These are phyloP conservation scores for Brachynemurus nebulosus DNA, from an alignment of 2,888 invertebrate species.

Conservation along the genomic window DNA sequence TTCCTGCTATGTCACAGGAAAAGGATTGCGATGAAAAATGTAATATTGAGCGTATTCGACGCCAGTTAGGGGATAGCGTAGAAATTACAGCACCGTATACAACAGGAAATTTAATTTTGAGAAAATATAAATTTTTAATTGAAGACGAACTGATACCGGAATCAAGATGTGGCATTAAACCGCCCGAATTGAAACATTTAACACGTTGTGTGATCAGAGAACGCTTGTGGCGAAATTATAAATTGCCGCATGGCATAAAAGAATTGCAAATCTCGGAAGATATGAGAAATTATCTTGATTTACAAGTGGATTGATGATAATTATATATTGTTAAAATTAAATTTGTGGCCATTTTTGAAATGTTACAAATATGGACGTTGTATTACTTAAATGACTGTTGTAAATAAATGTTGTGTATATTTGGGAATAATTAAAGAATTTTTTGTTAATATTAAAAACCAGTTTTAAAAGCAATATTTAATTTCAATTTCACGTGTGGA, in stretches of 20 bases:
- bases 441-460: too few relatives aligned
- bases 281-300: conserved; percentile 57
- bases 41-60: not conserved
- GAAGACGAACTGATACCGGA: conserved; percentile 44
- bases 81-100: conserved; percentile 10
- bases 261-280: conserved; percentile 50
- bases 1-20: conserved; percentile 28
- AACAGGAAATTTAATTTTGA: conserved; percentile 4
- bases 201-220: conserved; percentile 57
- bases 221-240: conserved; percentile 50
- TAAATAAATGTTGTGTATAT: not conserved
- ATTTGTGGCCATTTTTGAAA: not conserved
- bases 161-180: conserved; percentile 43
- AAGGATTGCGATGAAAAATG: not conserved
- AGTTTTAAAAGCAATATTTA: too few relatives aligned
- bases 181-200: conserved; percentile 62
- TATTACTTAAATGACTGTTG: not conserved
- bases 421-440: too few relatives aligned
- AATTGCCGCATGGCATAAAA: conserved; percentile 60
- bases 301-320: conserved; percentile 45
- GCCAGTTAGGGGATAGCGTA: conserved; percentile 8
- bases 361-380: not conserved
- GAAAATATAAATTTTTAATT: conserved; percentile 35
- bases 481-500: too few relatives aligned
- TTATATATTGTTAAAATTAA: not conserved